Evolutionary conservation across 2,888 invertebrate species (phyloP).

Genomic region (Troglohyphantes excavatus): DNA sequence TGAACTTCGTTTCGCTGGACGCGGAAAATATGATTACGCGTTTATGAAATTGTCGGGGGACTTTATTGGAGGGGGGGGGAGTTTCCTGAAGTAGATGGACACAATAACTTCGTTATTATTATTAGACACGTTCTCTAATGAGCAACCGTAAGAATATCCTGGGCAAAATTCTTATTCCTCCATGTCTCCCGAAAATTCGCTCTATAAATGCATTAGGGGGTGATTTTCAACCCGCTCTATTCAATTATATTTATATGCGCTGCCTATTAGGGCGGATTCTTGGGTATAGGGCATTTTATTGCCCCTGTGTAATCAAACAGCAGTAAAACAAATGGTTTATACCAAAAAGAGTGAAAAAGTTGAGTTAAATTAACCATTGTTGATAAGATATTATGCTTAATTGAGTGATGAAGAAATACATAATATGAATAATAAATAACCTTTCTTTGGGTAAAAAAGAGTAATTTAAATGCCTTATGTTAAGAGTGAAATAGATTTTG

Average conservation of each 20-base stretch:
- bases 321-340: slow-evolving; percentile 14
- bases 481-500: too few species aligned
- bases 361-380: not conserved
- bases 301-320: slow-evolving; percentile 24
- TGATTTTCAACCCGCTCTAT: slow-evolving; percentile 66
- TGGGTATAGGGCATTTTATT: not conserved
- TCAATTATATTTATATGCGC: slow-evolving; percentile 74
- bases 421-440: not conserved
- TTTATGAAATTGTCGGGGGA: slow-evolving; percentile 72
- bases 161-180: slow-evolving; percentile 25
- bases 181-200: slow-evolving; percentile 18
- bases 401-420: not conserved
- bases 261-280: slow-evolving; percentile 22
- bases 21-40: slow-evolving; percentile 76
- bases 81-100: slow-evolving; percentile 69
- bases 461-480: not conserved
- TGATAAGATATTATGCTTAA: not conserved
- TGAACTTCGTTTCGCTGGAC: slow-evolving; percentile 70
- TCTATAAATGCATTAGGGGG: slow-evolving; percentile 72
- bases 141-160: slow-evolving; percentile 44
- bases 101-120: slow-evolving; percentile 78
- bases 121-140: slow-evolving; percentile 68
- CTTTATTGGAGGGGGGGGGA: slow-evolving; percentile 17
- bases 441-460: not conserved
- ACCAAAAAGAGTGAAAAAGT: not conserved